phyloP scores from a whole-genome alignment of 2,888 invertebrate species.

The Hanleya hanleyi region DNA sequence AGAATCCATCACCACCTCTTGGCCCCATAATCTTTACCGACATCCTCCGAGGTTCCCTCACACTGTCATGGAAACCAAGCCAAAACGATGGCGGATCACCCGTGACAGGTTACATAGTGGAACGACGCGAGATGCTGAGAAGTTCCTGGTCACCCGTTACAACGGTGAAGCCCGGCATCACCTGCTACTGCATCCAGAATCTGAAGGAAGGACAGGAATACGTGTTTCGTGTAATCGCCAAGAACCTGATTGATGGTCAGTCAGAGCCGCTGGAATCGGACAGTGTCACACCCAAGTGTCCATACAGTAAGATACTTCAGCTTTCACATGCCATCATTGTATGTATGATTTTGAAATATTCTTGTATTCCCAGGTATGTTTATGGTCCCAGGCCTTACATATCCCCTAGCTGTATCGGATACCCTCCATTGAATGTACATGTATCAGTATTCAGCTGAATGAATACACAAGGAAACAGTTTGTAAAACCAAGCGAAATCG shows the following conservation, averaged over 20 bases:
- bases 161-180: conserved; percentile 83
- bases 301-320: conserved; percentile 57
- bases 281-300: conserved; percentile 61
- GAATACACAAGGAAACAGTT: no score
- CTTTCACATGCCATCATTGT: no score
- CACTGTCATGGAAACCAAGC: conserved; percentile 78
- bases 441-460: no score
- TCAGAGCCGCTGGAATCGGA: conserved; percentile 62
- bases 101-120: conserved; percentile 68
- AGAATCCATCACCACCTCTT: conserved; percentile 58
- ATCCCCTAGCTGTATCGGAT: no score
- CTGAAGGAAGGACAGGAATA: conserved; percentile 74
- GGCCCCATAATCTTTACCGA: conserved; percentile 63
- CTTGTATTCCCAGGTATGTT: no score
- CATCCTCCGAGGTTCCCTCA: conserved; percentile 58
- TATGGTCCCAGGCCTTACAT: no score
- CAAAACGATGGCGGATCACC: conserved; percentile 90
- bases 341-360: no score
- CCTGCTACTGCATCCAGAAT: conserved; percentile 61
- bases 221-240: conserved; percentile 69
- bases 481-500: no score
- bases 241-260: conserved; percentile 65
- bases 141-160: conserved; percentile 85
- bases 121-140: conserved; percentile 61
- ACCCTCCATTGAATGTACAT: no score